Percentiles rank a stretch among this genome's conserved stretches.
phyloP scores from a whole-genome alignment of 2,113 vertebrate species.

The Scartelaos histophorus region DNA sequence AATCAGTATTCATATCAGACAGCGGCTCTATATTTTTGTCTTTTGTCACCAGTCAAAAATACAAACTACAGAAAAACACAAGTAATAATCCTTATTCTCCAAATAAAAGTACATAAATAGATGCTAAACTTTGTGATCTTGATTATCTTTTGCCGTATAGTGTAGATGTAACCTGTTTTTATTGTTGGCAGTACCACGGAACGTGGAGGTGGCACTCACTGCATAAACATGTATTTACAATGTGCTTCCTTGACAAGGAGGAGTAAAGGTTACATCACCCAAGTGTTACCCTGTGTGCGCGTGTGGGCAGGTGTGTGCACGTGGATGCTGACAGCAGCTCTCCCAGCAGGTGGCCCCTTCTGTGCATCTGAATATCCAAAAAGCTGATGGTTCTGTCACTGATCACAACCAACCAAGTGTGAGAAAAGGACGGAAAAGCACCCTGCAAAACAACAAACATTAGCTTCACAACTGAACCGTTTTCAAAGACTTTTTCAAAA shows the following conservation, averaged over 20 bases:
- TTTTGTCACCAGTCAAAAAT: neutral
- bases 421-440: constrained; percentile 23
- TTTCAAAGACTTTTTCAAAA: constrained; percentile 46
- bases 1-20: constrained; percentile 6
- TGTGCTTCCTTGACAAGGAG: constrained; percentile 45
- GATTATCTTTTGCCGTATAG: neutral
- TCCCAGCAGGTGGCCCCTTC: constrained; percentile 58
- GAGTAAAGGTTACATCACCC: constrained; percentile 59
- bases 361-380: constrained; percentile 49
- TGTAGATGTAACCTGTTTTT: constrained; percentile 23
- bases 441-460: constrained; percentile 16
- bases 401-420: constrained; percentile 62
- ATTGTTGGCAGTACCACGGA: constrained; percentile 21
- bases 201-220: constrained; percentile 15
- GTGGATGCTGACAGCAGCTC: constrained; percentile 53
- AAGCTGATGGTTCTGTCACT: constrained; percentile 56
- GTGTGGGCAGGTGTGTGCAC: constrained; percentile 12
- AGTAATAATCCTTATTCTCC: neutral
- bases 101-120: neutral
- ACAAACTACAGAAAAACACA: neutral
- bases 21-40: neutral
- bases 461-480: constrained; percentile 20
- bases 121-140: neutral
- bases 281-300: constrained; percentile 18
- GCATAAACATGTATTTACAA: constrained; percentile 50